phyloP scores from a whole-genome alignment of 2,888 invertebrate species.

The Rotaria magnacalcarata region DNA sequence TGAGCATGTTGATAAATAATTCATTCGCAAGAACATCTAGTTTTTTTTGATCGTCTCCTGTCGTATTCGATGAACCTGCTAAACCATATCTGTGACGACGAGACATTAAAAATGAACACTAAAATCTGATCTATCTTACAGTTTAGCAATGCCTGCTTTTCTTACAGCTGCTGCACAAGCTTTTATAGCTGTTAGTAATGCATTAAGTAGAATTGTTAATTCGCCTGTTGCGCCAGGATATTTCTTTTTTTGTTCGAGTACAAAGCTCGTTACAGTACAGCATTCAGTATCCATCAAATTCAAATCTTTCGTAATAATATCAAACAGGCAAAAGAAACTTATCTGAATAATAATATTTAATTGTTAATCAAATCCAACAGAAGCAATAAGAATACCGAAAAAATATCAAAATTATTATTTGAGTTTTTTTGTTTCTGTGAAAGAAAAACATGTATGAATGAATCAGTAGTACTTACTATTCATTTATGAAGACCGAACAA shows the following conservation, averaged over 20 bases:
- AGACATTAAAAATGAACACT: not conserved
- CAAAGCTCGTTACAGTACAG: slow-evolving; percentile 87
- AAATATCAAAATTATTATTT: not conserved
- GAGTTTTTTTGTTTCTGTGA: not conserved
- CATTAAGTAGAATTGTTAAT: slow-evolving; percentile 82
- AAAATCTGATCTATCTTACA: slow-evolving; percentile 66
- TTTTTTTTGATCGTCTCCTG: slow-evolving; percentile 96
- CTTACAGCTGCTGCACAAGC: slow-evolving; percentile 92
- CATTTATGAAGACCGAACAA: not conserved
- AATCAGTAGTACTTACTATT: too few species aligned
- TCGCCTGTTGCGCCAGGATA: slow-evolving; percentile 84
- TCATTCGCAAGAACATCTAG: slow-evolving; percentile 91
- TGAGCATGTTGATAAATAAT: slow-evolving; percentile 91
- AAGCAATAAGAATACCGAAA: not conserved
- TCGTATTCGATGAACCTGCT: slow-evolving; percentile 83
- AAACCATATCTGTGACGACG: slow-evolving; percentile 66
- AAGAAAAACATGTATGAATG: not conserved
- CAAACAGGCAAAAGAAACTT: too few species aligned
- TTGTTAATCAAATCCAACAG: not conserved
- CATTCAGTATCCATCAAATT: slow-evolving; percentile 66
- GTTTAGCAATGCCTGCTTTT: slow-evolving; percentile 88
- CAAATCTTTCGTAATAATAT: too few species aligned
- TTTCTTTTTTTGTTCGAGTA: slow-evolving; percentile 80
- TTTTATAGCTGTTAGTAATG: slow-evolving; percentile 91
- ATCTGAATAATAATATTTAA: not conserved